phyloP scores from a whole-genome alignment of 2,797 vertebrate genomes.

The Podarcis siculus region DNA sequence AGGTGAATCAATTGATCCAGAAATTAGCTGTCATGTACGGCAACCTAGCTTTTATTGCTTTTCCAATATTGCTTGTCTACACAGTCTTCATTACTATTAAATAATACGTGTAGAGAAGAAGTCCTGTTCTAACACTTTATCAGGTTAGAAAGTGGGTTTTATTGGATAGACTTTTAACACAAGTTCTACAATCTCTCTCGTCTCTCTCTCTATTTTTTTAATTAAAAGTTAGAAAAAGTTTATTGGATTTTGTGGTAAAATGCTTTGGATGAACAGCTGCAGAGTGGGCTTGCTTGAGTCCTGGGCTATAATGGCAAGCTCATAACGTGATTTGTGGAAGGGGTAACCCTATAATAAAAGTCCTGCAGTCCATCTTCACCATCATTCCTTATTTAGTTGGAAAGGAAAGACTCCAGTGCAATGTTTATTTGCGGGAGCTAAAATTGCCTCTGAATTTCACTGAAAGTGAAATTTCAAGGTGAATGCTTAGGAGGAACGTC shows the following conservation, averaged over 20 bases:
- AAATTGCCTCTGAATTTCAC: neutral
- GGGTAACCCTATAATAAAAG: neutral
- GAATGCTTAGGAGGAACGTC: neutral
- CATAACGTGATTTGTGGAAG: conserved; percentile 16
- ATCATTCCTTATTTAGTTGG: neutral
- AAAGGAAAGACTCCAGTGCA: neutral
- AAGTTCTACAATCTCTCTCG: conserved; percentile 22
- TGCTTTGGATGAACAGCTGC: conserved; percentile 45
- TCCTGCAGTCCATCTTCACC: neutral
- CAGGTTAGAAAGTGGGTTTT: conserved; percentile 49
- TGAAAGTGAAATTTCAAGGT: neutral
- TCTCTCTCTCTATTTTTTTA: neutral
- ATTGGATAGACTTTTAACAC: conserved; percentile 39
- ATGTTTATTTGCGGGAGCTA: neutral
- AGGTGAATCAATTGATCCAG: conserved; percentile 67
- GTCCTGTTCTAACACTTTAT: conserved; percentile 39
- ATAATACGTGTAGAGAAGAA: conserved; percentile 52
- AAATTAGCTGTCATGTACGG: conserved; percentile 69
- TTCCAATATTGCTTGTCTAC: conserved; percentile 60
- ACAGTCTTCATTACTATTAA: conserved; percentile 64
- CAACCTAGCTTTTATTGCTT: conserved; percentile 67
- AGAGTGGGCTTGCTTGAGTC: neutral
- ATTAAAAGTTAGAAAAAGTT: conserved; percentile 12
- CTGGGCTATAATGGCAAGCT: conserved; percentile 22
- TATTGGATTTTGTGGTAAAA: conserved; percentile 48